phyloP scores from a whole-genome alignment of 2,113 vertebrate species.

The Rattus norvegicus region DNA sequence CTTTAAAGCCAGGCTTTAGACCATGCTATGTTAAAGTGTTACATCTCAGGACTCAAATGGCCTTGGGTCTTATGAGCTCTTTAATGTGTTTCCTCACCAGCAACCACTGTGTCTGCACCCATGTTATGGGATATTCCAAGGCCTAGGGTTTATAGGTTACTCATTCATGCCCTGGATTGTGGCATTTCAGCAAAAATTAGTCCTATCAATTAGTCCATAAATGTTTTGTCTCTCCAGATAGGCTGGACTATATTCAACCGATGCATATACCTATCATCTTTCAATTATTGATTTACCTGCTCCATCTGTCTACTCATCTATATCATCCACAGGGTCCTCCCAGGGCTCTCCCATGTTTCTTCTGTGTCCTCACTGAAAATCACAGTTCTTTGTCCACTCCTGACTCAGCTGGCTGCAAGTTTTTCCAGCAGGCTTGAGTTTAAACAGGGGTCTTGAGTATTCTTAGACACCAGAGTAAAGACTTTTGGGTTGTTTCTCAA shows the following conservation, averaged over 20 bases:
- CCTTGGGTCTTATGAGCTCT: background rate
- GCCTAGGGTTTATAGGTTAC: background rate
- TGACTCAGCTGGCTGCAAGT: background rate
- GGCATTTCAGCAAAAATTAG: background rate
- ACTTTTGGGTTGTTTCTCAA: background rate
- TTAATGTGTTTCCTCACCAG: background rate
- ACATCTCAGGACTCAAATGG: background rate
- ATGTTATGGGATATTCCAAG: background rate
- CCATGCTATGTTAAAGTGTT: background rate
- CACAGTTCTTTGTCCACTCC: background rate
- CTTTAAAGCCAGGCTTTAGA: background rate
- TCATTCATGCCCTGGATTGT: background rate
- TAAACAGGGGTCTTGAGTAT: background rate
- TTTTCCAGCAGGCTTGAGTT: background rate
- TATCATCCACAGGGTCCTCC: background rate
- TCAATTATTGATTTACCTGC: background rate
- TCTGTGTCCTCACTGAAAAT: background rate
- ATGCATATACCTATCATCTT: background rate
- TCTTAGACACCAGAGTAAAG: background rate
- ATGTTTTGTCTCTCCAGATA: background rate
- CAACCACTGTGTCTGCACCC: background rate
- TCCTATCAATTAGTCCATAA: background rate
- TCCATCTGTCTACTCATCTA: background rate
- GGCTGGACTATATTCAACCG: background rate
- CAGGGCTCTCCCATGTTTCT: background rate